phyloP scores from a whole-genome alignment of 2,113 vertebrate genomes.

The Podarcis cretensis region DNA sequence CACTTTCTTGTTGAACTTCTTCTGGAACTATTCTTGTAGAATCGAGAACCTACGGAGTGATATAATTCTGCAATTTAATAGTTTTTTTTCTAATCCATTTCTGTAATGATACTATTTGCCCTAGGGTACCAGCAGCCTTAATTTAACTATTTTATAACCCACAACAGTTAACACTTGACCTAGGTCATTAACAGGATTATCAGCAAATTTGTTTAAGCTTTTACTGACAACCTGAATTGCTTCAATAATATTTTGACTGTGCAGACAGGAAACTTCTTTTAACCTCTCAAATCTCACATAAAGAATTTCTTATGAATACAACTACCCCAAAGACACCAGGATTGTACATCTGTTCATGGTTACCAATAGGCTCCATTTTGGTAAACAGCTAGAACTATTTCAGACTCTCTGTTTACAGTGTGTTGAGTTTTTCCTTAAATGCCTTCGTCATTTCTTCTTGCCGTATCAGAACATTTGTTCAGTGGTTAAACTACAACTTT shows the following conservation, averaged over 20 bases:
- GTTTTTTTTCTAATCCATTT: constrained; percentile 50
- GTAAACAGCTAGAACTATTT: constrained; percentile 53
- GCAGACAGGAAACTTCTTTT: constrained; percentile 79
- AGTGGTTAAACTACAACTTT: constrained; percentile 32
- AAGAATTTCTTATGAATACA: constrained; percentile 76
- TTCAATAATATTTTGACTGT: constrained; percentile 86
- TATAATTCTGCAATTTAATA: constrained; percentile 74
- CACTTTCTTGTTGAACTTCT: constrained; percentile 38
- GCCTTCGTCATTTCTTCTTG: constrained; percentile 45
- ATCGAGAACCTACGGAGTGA: constrained; percentile 60
- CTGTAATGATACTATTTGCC: constrained; percentile 74
- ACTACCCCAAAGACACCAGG: constrained; percentile 61
- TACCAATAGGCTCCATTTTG: constrained; percentile 57
- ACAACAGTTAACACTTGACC: constrained; percentile 89
- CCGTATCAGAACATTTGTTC: constrained; percentile 37
- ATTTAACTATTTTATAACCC: constrained; percentile 84
- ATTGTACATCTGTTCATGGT: constrained; percentile 62
- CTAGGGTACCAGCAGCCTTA: constrained; percentile 79
- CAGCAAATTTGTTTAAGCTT: constrained; percentile 88
- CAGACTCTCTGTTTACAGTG: constrained; percentile 40
- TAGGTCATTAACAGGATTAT: constrained; percentile 88
- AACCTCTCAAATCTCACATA: constrained; percentile 78
- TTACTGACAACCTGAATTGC: constrained; percentile 86
- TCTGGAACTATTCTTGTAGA: constrained; percentile 36
- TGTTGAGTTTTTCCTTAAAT: constrained; percentile 39